Conservation (phyloP, 2,888 invertebrate species). For the Boloria selene region DNA sequence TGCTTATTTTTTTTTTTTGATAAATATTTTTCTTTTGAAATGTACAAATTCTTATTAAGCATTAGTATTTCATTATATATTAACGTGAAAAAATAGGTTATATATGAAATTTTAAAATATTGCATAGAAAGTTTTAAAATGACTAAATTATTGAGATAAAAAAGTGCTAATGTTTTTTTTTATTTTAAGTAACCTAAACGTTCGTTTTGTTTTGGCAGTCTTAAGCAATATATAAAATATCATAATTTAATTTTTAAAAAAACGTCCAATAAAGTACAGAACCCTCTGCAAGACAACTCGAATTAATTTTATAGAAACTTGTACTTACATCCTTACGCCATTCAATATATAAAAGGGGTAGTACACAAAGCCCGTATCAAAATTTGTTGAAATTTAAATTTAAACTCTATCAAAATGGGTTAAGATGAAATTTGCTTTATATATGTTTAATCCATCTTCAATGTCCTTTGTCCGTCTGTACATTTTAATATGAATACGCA, state of each 20-base stretch:
- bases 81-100: no score
- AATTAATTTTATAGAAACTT: slow-evolving; percentile 6
- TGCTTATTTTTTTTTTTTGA: no score
- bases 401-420: slow-evolving; percentile 24
- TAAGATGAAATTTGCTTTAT: slow-evolving; percentile 18
- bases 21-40: no score
- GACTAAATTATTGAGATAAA: no score
- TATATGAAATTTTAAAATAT: no score
- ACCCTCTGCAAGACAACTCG: not conserved
- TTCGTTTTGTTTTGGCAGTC: no score
- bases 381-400: slow-evolving; percentile 17
- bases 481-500: slow-evolving; percentile 49
- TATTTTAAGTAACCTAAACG: no score
- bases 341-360: slow-evolving; percentile 33
- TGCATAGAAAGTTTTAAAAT: no score
- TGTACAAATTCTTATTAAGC: no score
- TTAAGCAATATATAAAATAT: not conserved
- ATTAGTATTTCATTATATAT: no score
- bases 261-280: slow-evolving; percentile 4
- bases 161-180: no score
- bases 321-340: slow-evolving; percentile 31
- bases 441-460: slow-evolving; percentile 36
- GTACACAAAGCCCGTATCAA: slow-evolving; percentile 27
- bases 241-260: not conserved
- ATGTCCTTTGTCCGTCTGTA: slow-evolving; percentile 40